Percentiles rank a stretch among this genome's conserved stretches.
Evolutionary conservation across 2,888 invertebrate species (phyloP).

Genomic region (Drosophila ezoana): DNA sequence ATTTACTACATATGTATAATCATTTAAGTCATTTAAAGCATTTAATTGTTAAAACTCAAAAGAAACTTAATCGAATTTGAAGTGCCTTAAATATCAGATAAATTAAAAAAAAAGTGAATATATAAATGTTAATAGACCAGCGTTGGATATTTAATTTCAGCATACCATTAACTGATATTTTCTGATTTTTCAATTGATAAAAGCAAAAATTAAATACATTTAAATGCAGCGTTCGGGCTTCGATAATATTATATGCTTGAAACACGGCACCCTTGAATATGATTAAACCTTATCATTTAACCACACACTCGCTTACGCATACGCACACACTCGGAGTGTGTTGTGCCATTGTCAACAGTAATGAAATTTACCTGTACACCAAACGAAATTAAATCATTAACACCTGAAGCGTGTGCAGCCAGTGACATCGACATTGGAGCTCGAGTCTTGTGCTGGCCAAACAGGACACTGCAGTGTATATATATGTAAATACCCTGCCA

Average conservation of each 20-base stretch:
- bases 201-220: conserved; percentile 40
- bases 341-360: conserved; percentile 75
- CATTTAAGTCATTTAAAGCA: too few species aligned
- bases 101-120: neutral
- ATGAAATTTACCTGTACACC: conserved; percentile 77
- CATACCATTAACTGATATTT: conserved; percentile 27
- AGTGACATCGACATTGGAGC: conserved; percentile 43
- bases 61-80: neutral
- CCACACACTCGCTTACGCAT: conserved; percentile 36
- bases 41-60: neutral
- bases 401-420: conserved; percentile 73
- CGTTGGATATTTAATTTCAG: conserved; percentile 29
- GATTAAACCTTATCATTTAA: conserved; percentile 70
- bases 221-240: conserved; percentile 16
- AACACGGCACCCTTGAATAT: conserved; percentile 47
- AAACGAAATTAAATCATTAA: conserved; percentile 80
- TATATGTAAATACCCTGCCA: conserved; percentile 17
- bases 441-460: conserved; percentile 19
- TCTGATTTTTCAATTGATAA: conserved; percentile 33
- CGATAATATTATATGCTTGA: conserved; percentile 51
- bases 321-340: conserved; percentile 19
- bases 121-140: conserved; percentile 44
- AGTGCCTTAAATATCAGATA: conserved; percentile 21
- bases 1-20: too few species aligned
- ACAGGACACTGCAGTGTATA: neutral